Percentiles rank a stretch among this genome's conserved stretches.
Evolutionary conservation across 2,888 invertebrate genomes (phyloP).

Genomic region (Metellina segmentata): DNA sequence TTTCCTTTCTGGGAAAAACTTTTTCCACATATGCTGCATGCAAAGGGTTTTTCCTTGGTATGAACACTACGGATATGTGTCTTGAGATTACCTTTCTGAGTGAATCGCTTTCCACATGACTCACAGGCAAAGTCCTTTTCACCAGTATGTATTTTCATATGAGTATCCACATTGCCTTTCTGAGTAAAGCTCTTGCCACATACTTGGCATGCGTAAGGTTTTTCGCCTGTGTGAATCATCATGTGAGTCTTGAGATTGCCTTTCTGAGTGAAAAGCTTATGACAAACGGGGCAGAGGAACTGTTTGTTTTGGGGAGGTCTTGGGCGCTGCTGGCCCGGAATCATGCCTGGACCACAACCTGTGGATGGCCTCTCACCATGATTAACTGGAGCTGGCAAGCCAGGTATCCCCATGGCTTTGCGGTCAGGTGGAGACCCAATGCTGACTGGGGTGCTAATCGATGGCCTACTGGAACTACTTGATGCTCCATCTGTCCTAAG

Average conservation of each 20-base stretch:
- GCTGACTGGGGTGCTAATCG: conserved; percentile 71
- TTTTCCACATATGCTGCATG: conserved; percentile 78
- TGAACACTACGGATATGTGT: conserved; percentile 78
- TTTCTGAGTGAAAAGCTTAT: conserved; percentile 78
- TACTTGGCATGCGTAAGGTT: conserved; percentile 78
- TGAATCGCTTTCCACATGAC: conserved; percentile 78
- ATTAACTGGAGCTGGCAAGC: conserved; percentile 57
- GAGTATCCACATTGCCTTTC: conserved; percentile 79
- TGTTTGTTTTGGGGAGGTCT: conserved; percentile 74
- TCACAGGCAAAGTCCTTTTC: conserved; percentile 78
- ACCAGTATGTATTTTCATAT: conserved; percentile 79
- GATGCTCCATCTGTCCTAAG: conserved; percentile 76
- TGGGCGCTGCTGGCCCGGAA: conserved; percentile 70
- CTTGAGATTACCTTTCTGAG: conserved; percentile 78
- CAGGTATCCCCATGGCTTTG: conserved; percentile 66
- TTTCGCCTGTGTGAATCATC: conserved; percentile 79
- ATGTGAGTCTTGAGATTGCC: conserved; percentile 79
- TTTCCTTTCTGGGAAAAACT: conserved; percentile 78
- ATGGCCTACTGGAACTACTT: conserved; percentile 72
- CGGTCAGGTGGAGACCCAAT: conserved; percentile 71
- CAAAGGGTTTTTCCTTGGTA: conserved; percentile 78
- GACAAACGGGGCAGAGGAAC: conserved; percentile 78
- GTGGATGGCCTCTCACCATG: conserved; percentile 67
- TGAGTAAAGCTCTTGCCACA: conserved; percentile 79
- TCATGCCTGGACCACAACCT: conserved; percentile 51